Evolutionary conservation across 2,888 invertebrate species (phyloP), one percentile per base, ranked within the genome.

Genomic region (Epinotia brunnichana): DNA sequence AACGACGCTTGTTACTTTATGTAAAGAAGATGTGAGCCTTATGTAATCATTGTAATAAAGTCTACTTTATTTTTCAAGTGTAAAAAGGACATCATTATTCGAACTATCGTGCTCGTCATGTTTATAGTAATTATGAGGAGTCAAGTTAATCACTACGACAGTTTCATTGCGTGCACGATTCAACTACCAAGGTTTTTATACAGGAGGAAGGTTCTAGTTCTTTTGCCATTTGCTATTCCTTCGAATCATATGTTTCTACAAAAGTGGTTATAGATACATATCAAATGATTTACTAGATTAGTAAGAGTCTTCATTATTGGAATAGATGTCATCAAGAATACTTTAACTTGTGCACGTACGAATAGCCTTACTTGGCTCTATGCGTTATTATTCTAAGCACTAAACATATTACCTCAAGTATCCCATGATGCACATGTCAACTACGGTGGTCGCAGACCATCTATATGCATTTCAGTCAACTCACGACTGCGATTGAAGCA

Each of bases 401-500:
- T 56, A 66, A 21, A 21, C 21, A 63, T 48, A 66, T 66, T 66
- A 56, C 54, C 41, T n/a, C 66, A 24, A 41, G 54, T 21, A 7
- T n/a, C 21, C 53, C 19, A 41, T 66, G 56, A 61, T 61, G 67
- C 35, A 54, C 54, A 61, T 61, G 44, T 53, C 41, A 71, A 54
- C 54, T 17, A 19, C 44, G 61, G 67, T 67, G 66, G 72, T 72
- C 71, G 44, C 17, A 19, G 44, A 62, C 19, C 29, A 62, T 48
- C 62, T 24, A 62, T 57, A 72, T 68, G 67, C 67, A 68, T 68
- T 68, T 72, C 67, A 72, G 67, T 72, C 67, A 44, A 51, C 59
- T 67, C 69, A 73, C 73, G 73, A 63, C n/a, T 69, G 62, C 62
- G 56, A 69, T 51, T n/a, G 29, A 54, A 41, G 29, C 68, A 68